These are phyloP conservation scores for Galago senegalensis DNA, from an alignment of 2,797 vertebrate species.

Conservation along the genomic window DNA sequence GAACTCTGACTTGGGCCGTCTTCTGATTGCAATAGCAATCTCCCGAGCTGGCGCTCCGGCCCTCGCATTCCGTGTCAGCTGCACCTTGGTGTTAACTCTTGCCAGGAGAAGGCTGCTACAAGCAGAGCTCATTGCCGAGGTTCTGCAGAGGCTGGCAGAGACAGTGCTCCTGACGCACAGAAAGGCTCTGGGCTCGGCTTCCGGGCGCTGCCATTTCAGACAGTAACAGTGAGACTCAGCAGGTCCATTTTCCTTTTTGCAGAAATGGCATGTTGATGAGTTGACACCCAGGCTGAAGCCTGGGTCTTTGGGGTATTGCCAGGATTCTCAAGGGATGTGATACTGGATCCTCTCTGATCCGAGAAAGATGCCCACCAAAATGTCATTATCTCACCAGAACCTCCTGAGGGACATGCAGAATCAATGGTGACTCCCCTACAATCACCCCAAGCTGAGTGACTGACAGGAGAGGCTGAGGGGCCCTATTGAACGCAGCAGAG, in stretches of 20 bases:
- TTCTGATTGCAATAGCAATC: conserved; percentile 84
- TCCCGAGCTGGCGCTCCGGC: conserved; percentile 52
- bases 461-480: not conserved
- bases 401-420: not conserved
- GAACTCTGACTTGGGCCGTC: conserved; percentile 78
- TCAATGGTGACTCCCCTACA: not conserved
- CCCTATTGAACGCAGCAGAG: not conserved
- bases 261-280: not conserved
- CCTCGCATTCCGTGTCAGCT: conserved; percentile 76
- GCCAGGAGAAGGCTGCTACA: conserved; percentile 63
- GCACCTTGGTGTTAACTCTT: conserved; percentile 80
- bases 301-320: not conserved
- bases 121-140: not conserved
- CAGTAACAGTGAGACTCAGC: not conserved
- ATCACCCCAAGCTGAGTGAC: not conserved
- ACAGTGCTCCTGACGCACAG: not conserved
- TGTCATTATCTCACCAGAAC: conserved; percentile 46
- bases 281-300: not conserved
- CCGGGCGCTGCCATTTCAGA: not conserved
- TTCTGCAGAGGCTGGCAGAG: not conserved
- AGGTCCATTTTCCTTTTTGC: not conserved
- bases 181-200: not conserved
- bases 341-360: not conserved
- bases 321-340: not conserved
- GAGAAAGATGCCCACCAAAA: not conserved